Evolutionary conservation across 1,140 invertebrate species (phyloP).

Genomic region (Brachionus asplanchnoidis): DNA sequence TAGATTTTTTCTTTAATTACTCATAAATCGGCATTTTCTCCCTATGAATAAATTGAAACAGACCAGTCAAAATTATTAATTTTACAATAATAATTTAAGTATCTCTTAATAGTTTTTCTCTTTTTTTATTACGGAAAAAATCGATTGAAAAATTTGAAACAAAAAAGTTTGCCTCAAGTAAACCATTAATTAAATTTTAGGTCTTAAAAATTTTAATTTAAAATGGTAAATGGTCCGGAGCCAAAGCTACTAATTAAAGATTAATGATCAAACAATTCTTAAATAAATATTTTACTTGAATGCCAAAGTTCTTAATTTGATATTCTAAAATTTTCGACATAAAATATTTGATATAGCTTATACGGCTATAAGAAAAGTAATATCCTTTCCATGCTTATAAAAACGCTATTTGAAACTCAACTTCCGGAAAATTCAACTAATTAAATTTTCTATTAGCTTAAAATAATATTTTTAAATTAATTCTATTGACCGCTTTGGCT

Average conservation of each 20-base stretch:
- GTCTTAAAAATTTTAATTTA: not conserved
- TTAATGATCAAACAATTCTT: slow-evolving; percentile 9
- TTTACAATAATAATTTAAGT: not conserved
- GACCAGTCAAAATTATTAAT: not conserved
- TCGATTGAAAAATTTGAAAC: not conserved
- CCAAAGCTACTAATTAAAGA: not conserved
- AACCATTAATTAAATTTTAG: not conserved
- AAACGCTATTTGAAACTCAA: not conserved
- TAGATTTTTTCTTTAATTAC: not conserved
- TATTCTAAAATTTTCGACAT: not conserved
- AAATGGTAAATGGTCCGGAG: not conserved
- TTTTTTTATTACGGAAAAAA: not conserved
- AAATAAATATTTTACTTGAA: not conserved
- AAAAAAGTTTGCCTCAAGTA: not conserved
- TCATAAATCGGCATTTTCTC: not conserved
- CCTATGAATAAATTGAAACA: not conserved
- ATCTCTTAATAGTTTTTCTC: not conserved
- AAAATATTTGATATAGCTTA: not conserved
- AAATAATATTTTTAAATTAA: not conserved
- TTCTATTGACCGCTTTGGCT: not conserved
- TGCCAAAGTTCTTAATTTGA: not conserved
- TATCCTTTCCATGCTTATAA: not conserved
- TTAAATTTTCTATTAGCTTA: not conserved
- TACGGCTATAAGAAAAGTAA: not conserved
- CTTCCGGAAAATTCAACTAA: not conserved